Evolutionary conservation across 2,888 invertebrate species (phyloP).

Genomic region (Caenorhabditis plicata): DNA sequence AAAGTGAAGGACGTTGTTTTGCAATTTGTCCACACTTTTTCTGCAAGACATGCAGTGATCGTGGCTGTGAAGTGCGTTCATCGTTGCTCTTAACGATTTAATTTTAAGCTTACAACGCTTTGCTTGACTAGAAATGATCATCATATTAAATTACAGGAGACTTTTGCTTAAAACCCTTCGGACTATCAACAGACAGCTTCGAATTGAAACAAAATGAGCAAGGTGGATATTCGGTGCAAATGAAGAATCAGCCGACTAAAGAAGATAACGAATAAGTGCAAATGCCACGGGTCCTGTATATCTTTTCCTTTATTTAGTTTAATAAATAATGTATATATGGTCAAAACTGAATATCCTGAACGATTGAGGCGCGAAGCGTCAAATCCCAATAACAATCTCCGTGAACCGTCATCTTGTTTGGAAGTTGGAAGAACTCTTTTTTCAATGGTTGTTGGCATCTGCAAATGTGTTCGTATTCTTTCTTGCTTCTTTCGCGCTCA

Average conservation of each 20-base stretch:
- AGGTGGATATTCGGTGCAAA: constrained; percentile 57
- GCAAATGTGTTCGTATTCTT: background rate
- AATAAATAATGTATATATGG: background rate
- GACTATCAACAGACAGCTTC: constrained; percentile 58
- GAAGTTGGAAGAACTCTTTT: constrained; percentile 16
- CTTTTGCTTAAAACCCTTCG: constrained; percentile 53
- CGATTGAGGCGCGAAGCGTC: constrained; percentile 15
- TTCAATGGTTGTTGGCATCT: constrained; percentile 27
- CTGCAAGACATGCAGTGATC: too few relatives aligned
- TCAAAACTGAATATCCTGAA: constrained; percentile 15
- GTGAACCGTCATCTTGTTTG: constrained; percentile 26
- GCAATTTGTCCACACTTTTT: too few relatives aligned
- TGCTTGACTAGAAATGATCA: background rate
- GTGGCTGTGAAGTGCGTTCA: too few relatives aligned
- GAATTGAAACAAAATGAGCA: constrained; percentile 52
- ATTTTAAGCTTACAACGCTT: too few relatives aligned
- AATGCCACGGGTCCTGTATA: background rate
- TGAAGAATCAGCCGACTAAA: constrained; percentile 50
- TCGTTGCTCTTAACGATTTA: too few relatives aligned
- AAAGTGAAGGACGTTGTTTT: too few relatives aligned
- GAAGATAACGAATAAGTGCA: background rate
- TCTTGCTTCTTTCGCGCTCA: too few relatives aligned
- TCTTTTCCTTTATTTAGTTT: background rate
- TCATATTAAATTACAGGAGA: constrained; percentile 14
- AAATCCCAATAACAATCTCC: constrained; percentile 29